Percentiles rank a stretch among this genome's conserved stretches.
These are phyloP conservation scores for Oikopleura albicans DNA, from an alignment of 23 tunicate species.

Conservation along the genomic window DNA sequence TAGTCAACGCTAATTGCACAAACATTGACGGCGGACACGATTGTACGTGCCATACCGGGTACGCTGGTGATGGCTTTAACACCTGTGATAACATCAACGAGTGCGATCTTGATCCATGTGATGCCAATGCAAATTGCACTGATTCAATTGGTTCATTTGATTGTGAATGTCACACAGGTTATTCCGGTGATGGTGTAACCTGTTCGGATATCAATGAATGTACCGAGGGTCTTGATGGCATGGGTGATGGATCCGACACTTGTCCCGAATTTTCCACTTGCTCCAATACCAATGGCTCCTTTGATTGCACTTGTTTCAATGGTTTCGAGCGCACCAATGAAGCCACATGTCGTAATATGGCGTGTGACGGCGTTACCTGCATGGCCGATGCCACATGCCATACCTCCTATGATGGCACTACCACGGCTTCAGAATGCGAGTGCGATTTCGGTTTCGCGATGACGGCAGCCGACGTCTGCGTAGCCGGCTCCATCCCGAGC, in stretches of 20 bases:
- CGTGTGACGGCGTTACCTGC: neutral
- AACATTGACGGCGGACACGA: neutral
- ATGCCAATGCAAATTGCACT: neutral
- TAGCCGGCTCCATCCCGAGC: neutral
- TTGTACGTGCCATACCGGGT: neutral
- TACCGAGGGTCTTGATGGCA: neutral
- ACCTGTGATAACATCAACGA: neutral
- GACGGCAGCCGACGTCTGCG: neutral
- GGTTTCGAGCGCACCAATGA: neutral
- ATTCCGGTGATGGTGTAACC: neutral
- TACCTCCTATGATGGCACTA: neutral
- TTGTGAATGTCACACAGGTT: neutral
- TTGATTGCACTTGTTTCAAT: neutral
- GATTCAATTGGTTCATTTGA: neutral
- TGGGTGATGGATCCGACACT: too few relatives aligned
- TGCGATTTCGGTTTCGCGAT: neutral
- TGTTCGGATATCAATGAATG: neutral
- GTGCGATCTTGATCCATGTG: neutral
- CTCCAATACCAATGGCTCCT: neutral
- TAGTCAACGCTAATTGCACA: neutral
- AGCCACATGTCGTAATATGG: neutral
- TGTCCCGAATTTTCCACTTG: neutral
- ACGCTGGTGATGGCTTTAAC: neutral
- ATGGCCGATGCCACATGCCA: neutral
- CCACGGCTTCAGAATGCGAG: neutral